A percentile compares a stretch with the other conserved stretches of the same genome.
These are phyloP conservation scores for Acanthoscelides obtectus DNA, from an alignment of 2,888 invertebrate genomes.

Conservation along the genomic window DNA sequence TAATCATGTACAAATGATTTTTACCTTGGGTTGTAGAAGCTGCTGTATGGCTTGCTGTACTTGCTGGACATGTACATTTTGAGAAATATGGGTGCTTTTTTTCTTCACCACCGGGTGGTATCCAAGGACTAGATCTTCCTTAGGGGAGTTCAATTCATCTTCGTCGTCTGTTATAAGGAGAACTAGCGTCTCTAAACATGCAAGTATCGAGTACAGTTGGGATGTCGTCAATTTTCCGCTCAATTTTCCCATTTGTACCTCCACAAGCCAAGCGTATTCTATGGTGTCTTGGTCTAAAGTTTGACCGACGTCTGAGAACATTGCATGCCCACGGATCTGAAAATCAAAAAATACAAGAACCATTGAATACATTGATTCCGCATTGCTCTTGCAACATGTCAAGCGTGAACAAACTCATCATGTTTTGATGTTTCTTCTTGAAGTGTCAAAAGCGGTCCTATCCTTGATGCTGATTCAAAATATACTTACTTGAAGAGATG, in stretches of 20 bases:
- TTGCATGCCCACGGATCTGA: slow-evolving; percentile 86
- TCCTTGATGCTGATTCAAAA: not conserved
- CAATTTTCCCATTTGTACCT: slow-evolving; percentile 89
- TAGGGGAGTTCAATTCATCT: slow-evolving; percentile 82
- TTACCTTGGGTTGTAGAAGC: slow-evolving; percentile 33
- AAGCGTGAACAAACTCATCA: no score
- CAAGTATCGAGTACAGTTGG: slow-evolving; percentile 81
- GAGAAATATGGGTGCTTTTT: slow-evolving; percentile 33
- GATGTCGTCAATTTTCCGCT: slow-evolving; percentile 87
- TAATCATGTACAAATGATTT: no score
- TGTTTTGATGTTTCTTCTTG: no score
- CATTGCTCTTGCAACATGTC: no score
- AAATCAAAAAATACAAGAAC: slow-evolving; percentile 8
- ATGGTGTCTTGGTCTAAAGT: slow-evolving; percentile 89
- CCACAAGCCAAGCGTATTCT: slow-evolving; percentile 97
- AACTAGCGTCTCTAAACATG: slow-evolving; percentile 83
- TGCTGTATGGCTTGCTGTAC: slow-evolving; percentile 35
- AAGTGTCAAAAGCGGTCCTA: no score
- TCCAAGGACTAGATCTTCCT: slow-evolving; percentile 60
- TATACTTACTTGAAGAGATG: slow-evolving; percentile 67
- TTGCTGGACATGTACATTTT: slow-evolving; percentile 36
- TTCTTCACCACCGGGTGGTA: slow-evolving; percentile 53
- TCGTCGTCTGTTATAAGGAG: slow-evolving; percentile 83
- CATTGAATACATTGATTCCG: not conserved
- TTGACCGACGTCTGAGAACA: slow-evolving; percentile 91